These are phyloP conservation scores for Chinchilla lanigera DNA, from an alignment of 2,113 vertebrate genomes.

Conservation along the genomic window DNA sequence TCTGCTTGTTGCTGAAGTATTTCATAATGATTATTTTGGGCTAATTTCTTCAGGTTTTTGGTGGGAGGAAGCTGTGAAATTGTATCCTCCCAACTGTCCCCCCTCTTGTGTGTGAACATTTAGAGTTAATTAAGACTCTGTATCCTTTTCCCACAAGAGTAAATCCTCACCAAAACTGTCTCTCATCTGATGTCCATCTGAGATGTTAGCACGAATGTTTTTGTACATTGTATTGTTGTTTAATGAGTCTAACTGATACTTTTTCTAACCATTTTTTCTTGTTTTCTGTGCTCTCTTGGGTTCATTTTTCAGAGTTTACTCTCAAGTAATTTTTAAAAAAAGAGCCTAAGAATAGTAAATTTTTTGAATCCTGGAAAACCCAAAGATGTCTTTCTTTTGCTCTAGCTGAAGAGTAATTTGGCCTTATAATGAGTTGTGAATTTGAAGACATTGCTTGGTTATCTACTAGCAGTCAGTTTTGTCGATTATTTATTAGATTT, in stretches of 20 bases:
- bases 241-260: neutral
- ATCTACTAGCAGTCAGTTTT: neutral
- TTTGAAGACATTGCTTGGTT: neutral
- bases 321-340: neutral
- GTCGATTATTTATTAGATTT: neutral
- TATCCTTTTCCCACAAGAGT: neutral
- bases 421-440: neutral
- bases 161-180: neutral
- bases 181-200: neutral
- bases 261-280: neutral
- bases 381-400: neutral
- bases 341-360: neutral
- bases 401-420: neutral
- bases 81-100: neutral
- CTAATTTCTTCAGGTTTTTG: conserved; percentile 30
- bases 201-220: neutral
- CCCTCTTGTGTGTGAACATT: neutral
- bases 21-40: neutral
- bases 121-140: neutral
- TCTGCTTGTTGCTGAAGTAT: neutral
- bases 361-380: neutral
- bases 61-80: neutral
- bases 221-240: neutral
- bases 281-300: neutral
- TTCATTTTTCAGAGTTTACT: neutral